Percentiles rank a stretch among this genome's conserved stretches.
phyloP scores from a whole-genome alignment of 2,888 invertebrate species.

The Eurois occulta region DNA sequence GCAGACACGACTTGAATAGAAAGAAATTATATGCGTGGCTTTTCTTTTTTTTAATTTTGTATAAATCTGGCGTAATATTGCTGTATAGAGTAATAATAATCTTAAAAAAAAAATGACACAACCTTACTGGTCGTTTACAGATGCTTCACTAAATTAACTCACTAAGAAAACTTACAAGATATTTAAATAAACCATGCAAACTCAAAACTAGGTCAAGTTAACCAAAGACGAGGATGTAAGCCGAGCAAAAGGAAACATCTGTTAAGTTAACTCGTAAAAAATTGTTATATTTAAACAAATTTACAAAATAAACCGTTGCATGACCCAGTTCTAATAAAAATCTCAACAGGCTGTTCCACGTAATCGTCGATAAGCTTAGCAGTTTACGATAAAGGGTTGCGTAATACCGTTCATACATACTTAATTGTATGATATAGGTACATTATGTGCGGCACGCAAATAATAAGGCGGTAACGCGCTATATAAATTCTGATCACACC shows the following conservation, averaged over 20 bases:
- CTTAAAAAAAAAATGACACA: background rate
- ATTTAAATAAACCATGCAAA: slow-evolving; percentile 28
- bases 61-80: background rate
- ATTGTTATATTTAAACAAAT: slow-evolving; percentile 27
- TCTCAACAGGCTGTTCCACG: slow-evolving; percentile 25
- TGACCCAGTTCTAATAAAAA: slow-evolving; percentile 51
- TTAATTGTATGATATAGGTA: slow-evolving; percentile 3
- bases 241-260: slow-evolving; percentile 41
- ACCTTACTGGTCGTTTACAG: background rate
- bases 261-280: slow-evolving; percentile 22
- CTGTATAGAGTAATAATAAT: background rate
- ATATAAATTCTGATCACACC: slow-evolving; percentile 71
- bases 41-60: background rate
- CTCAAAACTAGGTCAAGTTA: slow-evolving; percentile 53
- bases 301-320: background rate
- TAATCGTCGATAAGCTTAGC: slow-evolving; percentile 36
- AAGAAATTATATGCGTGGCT: background rate
- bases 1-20: background rate
- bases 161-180: background rate
- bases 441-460: slow-evolving; percentile 31
- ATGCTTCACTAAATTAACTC: background rate
- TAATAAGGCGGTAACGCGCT: slow-evolving; percentile 29
- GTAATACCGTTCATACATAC: slow-evolving; percentile 11
- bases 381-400: slow-evolving; percentile 40
- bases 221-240: slow-evolving; percentile 24